Base-by-base conservation (phyloP, 2,797 vertebrate genomes). In the Paedocypris micromegethes region DNA sequence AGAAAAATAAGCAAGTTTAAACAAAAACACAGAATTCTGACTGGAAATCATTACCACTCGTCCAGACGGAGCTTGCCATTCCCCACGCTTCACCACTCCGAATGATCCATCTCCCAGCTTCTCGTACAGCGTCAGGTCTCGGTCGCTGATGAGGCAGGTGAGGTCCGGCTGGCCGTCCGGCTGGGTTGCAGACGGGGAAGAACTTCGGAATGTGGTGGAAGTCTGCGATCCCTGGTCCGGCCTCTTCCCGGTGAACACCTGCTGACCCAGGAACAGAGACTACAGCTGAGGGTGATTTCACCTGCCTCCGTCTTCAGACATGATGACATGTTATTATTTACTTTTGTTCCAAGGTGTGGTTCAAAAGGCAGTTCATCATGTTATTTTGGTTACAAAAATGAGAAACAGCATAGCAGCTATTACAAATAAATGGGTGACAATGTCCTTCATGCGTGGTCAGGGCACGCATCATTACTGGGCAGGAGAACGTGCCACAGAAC, bases 171-270 rank as follows among this genome's bases (percentile, higher is more conserved):
- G 91, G 38, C 86, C 86, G 0, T 83, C 87, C 64, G 72, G 65
- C 0, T 89, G 80, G 0, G 81, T 79, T 0, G 83, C 67, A 9
- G 83, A 80, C 5, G 88, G 78, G 0, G 83, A 79, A 0, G 82
- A 83, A 65, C 92, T 93, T 75, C 85, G 89, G 68, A 90, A 89
- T 43, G 77, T 83, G 82, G 4, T 91, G 79, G 75, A 86, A 81
- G 86, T 86, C 0, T 88, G 89, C 58, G 92, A 78, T 76, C 98
- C 96, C 0, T 88, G 73, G 7, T 98, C 96, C 0, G 89, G 88
- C 0, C 96, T 89, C 83, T 98, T 98, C 60, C 94, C 97, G 0
- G 93, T 95, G 80, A 99, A 99, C 75, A 99, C 96, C 96, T 99
- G 85, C 54, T n/a, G 72, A 38, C 8, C 72, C 75, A 75, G 44